phyloP scores from a whole-genome alignment of 2,797 vertebrate genomes.

The Urosaurus nigricauda region DNA sequence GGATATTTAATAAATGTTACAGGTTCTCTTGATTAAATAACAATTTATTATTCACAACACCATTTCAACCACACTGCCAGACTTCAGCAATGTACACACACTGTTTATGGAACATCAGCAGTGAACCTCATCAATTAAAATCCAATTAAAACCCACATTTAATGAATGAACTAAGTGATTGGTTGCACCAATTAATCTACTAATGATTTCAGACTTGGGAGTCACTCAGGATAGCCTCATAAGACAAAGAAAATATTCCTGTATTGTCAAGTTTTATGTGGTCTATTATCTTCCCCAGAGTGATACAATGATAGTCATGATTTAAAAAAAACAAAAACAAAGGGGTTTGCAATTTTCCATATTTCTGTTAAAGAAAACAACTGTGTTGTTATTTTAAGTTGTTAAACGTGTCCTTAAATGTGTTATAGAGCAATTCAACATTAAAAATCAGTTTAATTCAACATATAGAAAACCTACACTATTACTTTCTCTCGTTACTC shows the following conservation, averaged over 20 bases:
- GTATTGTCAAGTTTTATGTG: neutral
- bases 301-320: neutral
- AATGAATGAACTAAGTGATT: slow-evolving; percentile 38
- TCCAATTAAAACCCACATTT: slow-evolving; percentile 35
- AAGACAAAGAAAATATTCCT: neutral
- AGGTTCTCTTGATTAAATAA: slow-evolving; percentile 23
- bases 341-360: neutral
- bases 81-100: slow-evolving; percentile 23
- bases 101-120: slow-evolving; percentile 32
- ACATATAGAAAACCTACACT: neutral
- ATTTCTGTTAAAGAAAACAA: neutral
- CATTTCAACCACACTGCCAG: slow-evolving; percentile 4
- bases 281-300: neutral
- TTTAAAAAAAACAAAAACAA: accelerated
- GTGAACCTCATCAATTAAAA: slow-evolving; percentile 41
- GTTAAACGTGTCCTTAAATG: neutral
- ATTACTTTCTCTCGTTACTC: too few relatives aligned
- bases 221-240: neutral
- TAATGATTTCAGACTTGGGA: slow-evolving; percentile 31
- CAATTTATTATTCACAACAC: slow-evolving; percentile 28
- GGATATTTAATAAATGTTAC: slow-evolving; percentile 18
- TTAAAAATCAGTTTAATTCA: neutral
- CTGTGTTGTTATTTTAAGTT: neutral
- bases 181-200: slow-evolving; percentile 33
- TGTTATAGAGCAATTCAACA: neutral